Conservation (phyloP, 2,888 invertebrate genomes). For the Tiphia femorata region DNA sequence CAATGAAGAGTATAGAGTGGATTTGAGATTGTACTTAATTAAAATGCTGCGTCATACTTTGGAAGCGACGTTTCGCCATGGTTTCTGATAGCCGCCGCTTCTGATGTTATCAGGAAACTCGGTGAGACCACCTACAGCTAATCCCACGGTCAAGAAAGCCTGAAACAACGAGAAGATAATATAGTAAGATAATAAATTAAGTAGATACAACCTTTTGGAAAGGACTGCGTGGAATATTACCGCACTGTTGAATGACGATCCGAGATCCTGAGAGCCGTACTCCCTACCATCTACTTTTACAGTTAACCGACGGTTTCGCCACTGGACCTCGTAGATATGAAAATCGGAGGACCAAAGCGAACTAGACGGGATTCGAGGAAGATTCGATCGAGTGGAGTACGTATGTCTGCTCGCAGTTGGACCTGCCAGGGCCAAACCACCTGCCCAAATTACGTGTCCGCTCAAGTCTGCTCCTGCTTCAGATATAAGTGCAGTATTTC, state of each 20-base stretch:
- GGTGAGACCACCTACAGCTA: conserved; percentile 82
- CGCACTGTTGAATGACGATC: conserved; percentile 43
- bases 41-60: conserved; percentile 64
- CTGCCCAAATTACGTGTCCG: conserved; percentile 50
- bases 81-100: conserved; percentile 73
- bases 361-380: conserved; percentile 29
- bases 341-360: conserved; percentile 73
- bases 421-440: conserved; percentile 22
- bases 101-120: conserved; percentile 76
- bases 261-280: conserved; percentile 68
- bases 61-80: conserved; percentile 81
- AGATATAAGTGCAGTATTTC: conserved; percentile 70
- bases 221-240: no score
- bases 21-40: no score
- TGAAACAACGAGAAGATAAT: no score
- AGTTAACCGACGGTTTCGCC: conserved; percentile 74
- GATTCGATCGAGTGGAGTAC: background rate
- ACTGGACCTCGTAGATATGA: conserved; percentile 78
- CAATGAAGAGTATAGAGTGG: no score
- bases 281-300: conserved; percentile 72
- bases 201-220: no score
- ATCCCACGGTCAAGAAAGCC: conserved; percentile 81
- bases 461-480: conserved; percentile 47
- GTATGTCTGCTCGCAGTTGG: background rate
- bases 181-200: no score